Percentiles rank a stretch among this genome's conserved stretches.
Evolutionary conservation across 2,797 vertebrate species (phyloP).

Genomic region (Gymnodraco acuticeps): DNA sequence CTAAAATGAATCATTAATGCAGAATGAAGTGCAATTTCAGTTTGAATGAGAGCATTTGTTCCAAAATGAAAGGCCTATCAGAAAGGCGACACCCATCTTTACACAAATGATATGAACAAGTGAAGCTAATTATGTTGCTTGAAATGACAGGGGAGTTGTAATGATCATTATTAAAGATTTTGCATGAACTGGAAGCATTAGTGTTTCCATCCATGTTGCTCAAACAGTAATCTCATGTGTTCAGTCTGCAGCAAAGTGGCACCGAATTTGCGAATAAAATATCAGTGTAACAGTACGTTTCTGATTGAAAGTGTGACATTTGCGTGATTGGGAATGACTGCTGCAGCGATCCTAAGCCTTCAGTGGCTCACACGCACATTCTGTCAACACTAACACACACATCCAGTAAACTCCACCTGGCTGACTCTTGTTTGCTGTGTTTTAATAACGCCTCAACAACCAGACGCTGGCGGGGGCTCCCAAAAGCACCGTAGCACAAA

Average conservation of each 20-base stretch:
- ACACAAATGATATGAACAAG: not conserved
- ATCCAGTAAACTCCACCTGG: not conserved
- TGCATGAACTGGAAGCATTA: not conserved
- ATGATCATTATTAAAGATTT: conserved; percentile 2
- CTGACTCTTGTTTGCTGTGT: not conserved
- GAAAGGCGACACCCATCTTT: conserved; percentile 4
- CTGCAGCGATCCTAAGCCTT: not conserved
- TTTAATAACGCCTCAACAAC: conserved; percentile 33
- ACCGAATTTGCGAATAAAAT: not conserved
- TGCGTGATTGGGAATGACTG: not conserved
- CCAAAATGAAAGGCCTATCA: not conserved
- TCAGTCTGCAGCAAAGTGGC: not conserved
- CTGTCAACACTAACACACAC: too few relatives aligned
- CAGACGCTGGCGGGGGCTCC: not conserved
- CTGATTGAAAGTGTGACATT: not conserved
- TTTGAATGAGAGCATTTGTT: conserved; percentile 25
- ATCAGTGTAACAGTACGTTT: not conserved
- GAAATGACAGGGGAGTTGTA: not conserved
- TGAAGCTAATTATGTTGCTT: conserved; percentile 1
- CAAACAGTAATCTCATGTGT: not conserved
- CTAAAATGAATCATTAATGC: conserved; percentile 38
- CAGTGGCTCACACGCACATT: not conserved
- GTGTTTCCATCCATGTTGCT: not conserved
- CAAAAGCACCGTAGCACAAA: conserved; percentile 10
- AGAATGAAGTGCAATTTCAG: conserved; percentile 13